phyloP scores from a whole-genome alignment of 2,113 vertebrate genomes.

The Chrysemys picta region DNA sequence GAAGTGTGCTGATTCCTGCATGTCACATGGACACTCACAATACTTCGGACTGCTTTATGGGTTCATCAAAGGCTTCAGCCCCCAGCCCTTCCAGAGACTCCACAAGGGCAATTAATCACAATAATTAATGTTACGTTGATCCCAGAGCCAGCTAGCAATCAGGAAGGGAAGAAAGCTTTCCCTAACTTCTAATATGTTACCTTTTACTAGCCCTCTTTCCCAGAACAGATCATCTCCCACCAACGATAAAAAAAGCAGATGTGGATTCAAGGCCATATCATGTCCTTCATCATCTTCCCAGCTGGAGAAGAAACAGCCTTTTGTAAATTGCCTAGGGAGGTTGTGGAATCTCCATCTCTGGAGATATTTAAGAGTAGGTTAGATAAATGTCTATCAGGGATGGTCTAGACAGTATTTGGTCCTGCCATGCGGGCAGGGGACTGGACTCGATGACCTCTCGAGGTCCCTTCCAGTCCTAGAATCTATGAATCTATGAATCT shows the following conservation, averaged over 20 bases:
- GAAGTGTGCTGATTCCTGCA: background rate
- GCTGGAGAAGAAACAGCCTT: background rate
- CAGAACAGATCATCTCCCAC: background rate
- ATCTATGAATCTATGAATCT: background rate
- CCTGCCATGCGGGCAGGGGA: no score
- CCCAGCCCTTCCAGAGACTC: background rate
- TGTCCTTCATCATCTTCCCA: background rate
- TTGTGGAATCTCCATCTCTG: no score
- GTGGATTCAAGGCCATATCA: background rate
- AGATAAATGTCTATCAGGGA: no score
- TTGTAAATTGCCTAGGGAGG: background rate
- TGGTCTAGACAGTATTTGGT: no score
- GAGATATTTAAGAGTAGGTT: no score
- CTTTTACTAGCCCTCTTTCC: background rate
- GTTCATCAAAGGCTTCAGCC: slow-evolving; percentile 1
- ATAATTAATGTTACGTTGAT: background rate
- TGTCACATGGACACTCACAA: fast-evolving
- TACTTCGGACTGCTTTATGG: background rate
- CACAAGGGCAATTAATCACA: slow-evolving; percentile 28
- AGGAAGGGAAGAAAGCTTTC: background rate
- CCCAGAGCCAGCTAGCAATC: background rate
- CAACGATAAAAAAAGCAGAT: background rate
- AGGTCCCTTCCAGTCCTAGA: no score
- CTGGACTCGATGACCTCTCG: no score
- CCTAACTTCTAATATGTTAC: background rate